phyloP scores from a whole-genome alignment of 2,888 invertebrate species.

The Chymomyza caudatula region DNA sequence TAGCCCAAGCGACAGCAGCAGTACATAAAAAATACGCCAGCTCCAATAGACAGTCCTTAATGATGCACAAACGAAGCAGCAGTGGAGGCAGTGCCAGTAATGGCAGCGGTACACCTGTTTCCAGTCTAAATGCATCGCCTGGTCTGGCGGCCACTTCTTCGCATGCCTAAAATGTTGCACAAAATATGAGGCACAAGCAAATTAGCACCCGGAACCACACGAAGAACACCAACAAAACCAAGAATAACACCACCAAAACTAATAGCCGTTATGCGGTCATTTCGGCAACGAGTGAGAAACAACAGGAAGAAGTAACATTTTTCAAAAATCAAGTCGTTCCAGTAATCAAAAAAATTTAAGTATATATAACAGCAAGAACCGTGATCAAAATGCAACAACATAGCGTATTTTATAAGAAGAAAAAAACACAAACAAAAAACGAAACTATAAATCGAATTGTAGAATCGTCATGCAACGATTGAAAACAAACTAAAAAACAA shows the following conservation, averaged over 20 bases:
- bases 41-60: slow-evolving; percentile 10
- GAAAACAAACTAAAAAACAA: slow-evolving; percentile 45
- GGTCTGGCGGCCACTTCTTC: slow-evolving; percentile 5
- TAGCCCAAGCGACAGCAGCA: not conserved
- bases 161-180: slow-evolving; percentile 6
- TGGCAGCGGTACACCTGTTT: not conserved
- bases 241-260: slow-evolving; percentile 34
- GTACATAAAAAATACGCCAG: slow-evolving; percentile 19
- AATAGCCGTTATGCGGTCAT: not conserved
- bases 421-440: slow-evolving; percentile 23
- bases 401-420: slow-evolving; percentile 60
- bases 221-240: slow-evolving; percentile 23
- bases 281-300: slow-evolving; percentile 48
- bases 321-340: slow-evolving; percentile 67
- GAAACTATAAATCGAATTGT: slow-evolving; percentile 42
- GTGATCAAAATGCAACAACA: slow-evolving; percentile 63
- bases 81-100: slow-evolving; percentile 6
- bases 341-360: slow-evolving; percentile 51
- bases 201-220: not conserved
- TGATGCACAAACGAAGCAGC: slow-evolving; percentile 32
- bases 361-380: slow-evolving; percentile 63
- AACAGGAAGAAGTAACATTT: slow-evolving; percentile 20
- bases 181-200: not conserved
- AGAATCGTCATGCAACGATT: slow-evolving; percentile 63
- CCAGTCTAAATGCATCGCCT: slow-evolving; percentile 10